Conservation (phyloP, 1,140 invertebrate genomes). For the Nixonia krombeini region DNA sequence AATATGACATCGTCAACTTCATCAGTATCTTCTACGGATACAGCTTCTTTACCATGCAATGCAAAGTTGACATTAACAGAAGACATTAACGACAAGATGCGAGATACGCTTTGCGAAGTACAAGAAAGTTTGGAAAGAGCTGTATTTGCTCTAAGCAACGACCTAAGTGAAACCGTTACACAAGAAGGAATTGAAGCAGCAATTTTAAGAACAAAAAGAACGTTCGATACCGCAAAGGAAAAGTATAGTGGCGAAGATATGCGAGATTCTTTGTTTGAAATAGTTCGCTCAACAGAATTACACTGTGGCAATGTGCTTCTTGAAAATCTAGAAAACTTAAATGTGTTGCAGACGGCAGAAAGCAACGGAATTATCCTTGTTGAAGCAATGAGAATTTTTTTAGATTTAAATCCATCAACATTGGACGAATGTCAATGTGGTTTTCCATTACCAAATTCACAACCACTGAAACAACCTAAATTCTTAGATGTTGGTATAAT, state of each 20-base stretch:
- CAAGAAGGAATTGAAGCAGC: conserved; percentile 50
- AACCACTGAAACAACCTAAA: conserved; percentile 50
- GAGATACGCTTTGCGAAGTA: conserved; percentile 43
- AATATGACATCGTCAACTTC: background rate
- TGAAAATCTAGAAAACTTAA: conserved; percentile 44
- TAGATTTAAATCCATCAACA: conserved; percentile 53
- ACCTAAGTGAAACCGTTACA: conserved; percentile 44
- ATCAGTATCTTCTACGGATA: background rate
- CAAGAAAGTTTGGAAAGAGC: conserved; percentile 50
- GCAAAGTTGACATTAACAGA: background rate
- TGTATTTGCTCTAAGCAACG: conserved; percentile 44
- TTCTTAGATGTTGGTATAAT: conserved; percentile 54
- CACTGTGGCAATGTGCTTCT: conserved; percentile 57
- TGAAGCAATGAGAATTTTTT: conserved; percentile 52
- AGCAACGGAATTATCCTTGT: conserved; percentile 41
- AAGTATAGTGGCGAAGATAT: conserved; percentile 51
- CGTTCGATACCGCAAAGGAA: conserved; percentile 50
- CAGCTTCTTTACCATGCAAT: too few relatives aligned
- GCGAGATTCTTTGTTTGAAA: conserved; percentile 53
- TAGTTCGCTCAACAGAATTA: conserved; percentile 57
- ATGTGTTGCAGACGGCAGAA: conserved; percentile 39
- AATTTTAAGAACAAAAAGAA: conserved; percentile 46
- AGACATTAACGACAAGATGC: background rate
- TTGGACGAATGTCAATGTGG: conserved; percentile 55
- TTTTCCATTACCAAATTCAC: conserved; percentile 37